These are phyloP conservation scores for Emys orbicularis DNA, from an alignment of 2,797 vertebrate species.

Conservation along the genomic window DNA sequence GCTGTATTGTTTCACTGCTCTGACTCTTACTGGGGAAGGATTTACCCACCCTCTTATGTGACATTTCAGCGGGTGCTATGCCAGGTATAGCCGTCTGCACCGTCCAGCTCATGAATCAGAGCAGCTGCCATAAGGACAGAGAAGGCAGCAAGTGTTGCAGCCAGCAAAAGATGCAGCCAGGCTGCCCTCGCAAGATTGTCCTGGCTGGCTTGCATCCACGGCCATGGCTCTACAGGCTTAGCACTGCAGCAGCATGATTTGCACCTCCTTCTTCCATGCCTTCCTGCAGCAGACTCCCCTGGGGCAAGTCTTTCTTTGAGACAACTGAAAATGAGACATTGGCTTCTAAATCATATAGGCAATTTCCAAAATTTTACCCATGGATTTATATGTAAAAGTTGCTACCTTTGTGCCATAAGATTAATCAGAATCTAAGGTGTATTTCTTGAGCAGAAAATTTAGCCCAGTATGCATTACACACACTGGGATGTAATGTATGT, in stretches of 20 bases:
- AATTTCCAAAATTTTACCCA: background rate
- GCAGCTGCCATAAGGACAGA: background rate
- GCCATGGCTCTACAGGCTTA: background rate
- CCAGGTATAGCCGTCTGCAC: background rate
- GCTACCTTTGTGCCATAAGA: accelerated
- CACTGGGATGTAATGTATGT: background rate
- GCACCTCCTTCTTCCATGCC: background rate
- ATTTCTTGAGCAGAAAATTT: background rate
- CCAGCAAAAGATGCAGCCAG: background rate
- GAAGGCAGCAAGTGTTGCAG: background rate
- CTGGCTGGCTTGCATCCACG: background rate
- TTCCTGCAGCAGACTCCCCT: background rate
- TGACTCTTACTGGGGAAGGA: background rate
- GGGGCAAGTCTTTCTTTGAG: background rate
- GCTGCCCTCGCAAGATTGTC: background rate
- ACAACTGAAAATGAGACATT: background rate
- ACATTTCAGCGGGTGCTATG: background rate
- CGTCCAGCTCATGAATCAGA: background rate
- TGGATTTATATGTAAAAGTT: background rate
- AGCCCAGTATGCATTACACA: background rate
- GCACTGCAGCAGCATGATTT: background rate
- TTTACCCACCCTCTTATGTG: background rate
- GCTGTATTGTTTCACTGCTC: background rate
- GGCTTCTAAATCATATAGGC: background rate
- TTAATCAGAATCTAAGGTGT: background rate